Evolutionary conservation across 2,888 invertebrate species (phyloP).

Genomic region (Pandemis heparana): DNA sequence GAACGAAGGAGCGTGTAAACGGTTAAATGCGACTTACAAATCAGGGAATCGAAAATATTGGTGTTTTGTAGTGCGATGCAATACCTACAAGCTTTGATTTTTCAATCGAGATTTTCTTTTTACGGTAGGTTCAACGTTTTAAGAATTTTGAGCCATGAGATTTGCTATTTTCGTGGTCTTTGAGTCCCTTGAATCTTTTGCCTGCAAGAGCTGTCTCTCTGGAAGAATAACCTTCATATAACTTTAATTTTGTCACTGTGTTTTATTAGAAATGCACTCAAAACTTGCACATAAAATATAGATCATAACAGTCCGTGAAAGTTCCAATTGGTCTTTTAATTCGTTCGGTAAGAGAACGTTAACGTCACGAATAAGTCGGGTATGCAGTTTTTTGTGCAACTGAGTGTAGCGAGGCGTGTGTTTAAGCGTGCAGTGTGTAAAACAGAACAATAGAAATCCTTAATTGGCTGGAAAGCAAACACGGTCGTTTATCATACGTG

Average conservation of each 20-base stretch:
- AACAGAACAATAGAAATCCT: slow-evolving; percentile 42
- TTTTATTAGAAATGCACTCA: not conserved
- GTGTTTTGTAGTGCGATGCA: not conserved
- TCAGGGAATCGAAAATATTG: slow-evolving; percentile 28
- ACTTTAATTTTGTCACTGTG: no score
- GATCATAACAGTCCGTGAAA: not conserved
- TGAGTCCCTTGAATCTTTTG: no score
- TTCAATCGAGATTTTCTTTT: no score
- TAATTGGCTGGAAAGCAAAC: slow-evolving; percentile 53
- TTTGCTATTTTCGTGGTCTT: no score
- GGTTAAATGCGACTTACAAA: slow-evolving; percentile 44
- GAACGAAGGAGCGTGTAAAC: slow-evolving; percentile 51
- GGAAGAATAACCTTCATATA: no score
- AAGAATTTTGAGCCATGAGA: no score
- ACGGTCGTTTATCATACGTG: slow-evolving; percentile 53
- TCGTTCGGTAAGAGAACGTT: not conserved
- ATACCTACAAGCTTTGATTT: not conserved
- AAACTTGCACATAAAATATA: not conserved
- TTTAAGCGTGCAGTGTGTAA: slow-evolving; percentile 27
- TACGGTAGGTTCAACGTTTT: no score
- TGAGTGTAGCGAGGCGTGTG: not conserved
- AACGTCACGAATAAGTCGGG: not conserved
- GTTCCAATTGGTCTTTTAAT: not conserved
- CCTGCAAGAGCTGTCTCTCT: no score
- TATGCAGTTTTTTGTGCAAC: slow-evolving; percentile 5